Conservation (phyloP, 2,888 invertebrate genomes). For the Xestia ashworthii region DNA sequence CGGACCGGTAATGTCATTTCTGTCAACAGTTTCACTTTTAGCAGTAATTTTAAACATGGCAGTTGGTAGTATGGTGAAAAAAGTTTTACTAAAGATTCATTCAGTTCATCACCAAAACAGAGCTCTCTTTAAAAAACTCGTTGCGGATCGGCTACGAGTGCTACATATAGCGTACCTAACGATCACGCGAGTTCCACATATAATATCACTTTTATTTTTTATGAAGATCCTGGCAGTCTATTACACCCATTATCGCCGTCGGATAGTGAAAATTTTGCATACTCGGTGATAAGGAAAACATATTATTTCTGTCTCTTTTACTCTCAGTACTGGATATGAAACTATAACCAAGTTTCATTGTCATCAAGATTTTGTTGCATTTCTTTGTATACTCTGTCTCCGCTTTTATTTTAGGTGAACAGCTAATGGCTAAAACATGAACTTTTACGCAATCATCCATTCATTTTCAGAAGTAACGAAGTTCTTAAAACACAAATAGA, state of each 20-base stretch:
- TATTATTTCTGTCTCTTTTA: not conserved
- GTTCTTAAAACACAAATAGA: constrained; percentile 18
- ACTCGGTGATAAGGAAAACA: not conserved
- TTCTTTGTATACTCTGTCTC: not conserved
- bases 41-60: not conserved
- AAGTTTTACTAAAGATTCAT: too few relatives aligned
- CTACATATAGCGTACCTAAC: too few relatives aligned
- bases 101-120: too few relatives aligned
- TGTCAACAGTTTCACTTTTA: not conserved
- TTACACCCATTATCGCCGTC: not conserved
- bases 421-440: not conserved
- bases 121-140: too few relatives aligned
- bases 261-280: not conserved
- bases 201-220: not conserved
- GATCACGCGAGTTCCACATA: too few relatives aligned
- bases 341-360: not conserved
- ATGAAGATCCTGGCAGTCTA: not conserved
- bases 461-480: constrained; percentile 3
- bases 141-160: too few relatives aligned
- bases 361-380: not conserved
- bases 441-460: not conserved
- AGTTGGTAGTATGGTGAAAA: too few relatives aligned
- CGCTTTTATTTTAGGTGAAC: not conserved
- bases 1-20: constrained; percentile 1
- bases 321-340: not conserved